Base-by-base conservation (phyloP, 1,140 invertebrate species). In the Drosophila paulistorum region DNA sequence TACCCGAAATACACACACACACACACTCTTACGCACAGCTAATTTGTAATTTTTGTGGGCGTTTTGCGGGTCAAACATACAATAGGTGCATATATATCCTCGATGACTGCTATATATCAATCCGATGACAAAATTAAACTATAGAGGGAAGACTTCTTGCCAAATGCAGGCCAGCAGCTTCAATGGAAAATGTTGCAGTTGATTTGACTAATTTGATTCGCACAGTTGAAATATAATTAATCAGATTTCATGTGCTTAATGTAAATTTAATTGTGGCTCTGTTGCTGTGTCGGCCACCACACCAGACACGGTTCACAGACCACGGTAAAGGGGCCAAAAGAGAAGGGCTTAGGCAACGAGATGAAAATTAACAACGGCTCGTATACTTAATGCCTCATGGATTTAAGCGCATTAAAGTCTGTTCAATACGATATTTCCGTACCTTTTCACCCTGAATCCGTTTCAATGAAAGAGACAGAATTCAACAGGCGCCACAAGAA, bases 401-500 rank as follows among this genome's bases (percentile, higher is more conserved):
- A 41, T 73, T 69, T 60, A 66, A 77, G 68, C 78, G 73, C 41
- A 77, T 81, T 81, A 81, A 75, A 63, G 57, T 35, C 57, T 45
- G 51, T 39, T 73, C 58, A 39, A 41, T 58, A 35, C 51, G 3
- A 11, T 30, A 30, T 59, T 55, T 61, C 33, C 42, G 42, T 57
- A 30, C 41, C 11, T 26, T 33, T 35, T 35, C 51, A 35, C 30
- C 5, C 14, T n/a, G 45, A 51, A 51, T 51, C 45, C 45, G 23
- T 51, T 51, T 51, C 45, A 51, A 51, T 23, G 17, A 20, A 48
- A 14, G 7, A 33, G 33, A 37, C 13, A 33, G 41, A n/a, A 59
- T 51, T 71, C 69, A 67, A 67, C 69, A 67, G 69, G 45, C 65
- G 10, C 30, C 14, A 59, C 48, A 11, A 41, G 20, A 55, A 41